Evolutionary conservation across 2,113 vertebrate genomes (phyloP).

Genomic region (Vombatus ursinus): DNA sequence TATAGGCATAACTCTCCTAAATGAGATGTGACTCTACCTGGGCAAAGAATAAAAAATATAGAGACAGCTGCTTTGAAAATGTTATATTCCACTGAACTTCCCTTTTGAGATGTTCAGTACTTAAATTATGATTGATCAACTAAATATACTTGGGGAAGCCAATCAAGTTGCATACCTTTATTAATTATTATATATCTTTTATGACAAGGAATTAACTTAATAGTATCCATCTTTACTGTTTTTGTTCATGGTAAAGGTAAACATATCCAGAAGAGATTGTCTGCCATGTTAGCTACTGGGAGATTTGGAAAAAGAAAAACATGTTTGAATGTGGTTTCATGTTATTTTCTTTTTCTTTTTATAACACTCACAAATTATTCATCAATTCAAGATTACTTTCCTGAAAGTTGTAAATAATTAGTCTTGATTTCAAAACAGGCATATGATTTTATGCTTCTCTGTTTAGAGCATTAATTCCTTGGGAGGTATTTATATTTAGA

Average conservation of each 20-base stretch:
- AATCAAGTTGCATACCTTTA: background rate
- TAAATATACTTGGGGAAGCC: background rate
- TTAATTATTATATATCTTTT: slow-evolving; percentile 31
- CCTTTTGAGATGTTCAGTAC: slow-evolving; percentile 14
- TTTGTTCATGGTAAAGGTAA: slow-evolving; percentile 69
- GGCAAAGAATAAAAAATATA: slow-evolving; percentile 7
- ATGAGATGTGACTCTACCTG: background rate
- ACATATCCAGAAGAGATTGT: slow-evolving; percentile 67
- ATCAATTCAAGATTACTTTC: slow-evolving; percentile 40
- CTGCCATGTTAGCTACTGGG: slow-evolving; percentile 68
- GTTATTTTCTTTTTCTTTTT: slow-evolving; percentile 25
- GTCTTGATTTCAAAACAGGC: slow-evolving; percentile 54
- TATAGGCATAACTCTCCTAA: background rate
- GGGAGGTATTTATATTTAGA: slow-evolving; percentile 55
- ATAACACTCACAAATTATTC: slow-evolving; percentile 36
- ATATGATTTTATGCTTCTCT: slow-evolving; percentile 54
- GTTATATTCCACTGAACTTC: background rate
- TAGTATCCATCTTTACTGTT: slow-evolving; percentile 70
- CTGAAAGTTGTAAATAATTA: slow-evolving; percentile 56
- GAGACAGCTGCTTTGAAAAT: background rate
- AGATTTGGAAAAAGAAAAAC: slow-evolving; percentile 72
- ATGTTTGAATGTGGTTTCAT: slow-evolving; percentile 58
- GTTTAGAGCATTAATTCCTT: slow-evolving; percentile 58
- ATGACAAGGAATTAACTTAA: slow-evolving; percentile 38
- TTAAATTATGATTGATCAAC: background rate